Conservation (phyloP, 2,888 invertebrate species). For the Mechanitis mazaeus region DNA sequence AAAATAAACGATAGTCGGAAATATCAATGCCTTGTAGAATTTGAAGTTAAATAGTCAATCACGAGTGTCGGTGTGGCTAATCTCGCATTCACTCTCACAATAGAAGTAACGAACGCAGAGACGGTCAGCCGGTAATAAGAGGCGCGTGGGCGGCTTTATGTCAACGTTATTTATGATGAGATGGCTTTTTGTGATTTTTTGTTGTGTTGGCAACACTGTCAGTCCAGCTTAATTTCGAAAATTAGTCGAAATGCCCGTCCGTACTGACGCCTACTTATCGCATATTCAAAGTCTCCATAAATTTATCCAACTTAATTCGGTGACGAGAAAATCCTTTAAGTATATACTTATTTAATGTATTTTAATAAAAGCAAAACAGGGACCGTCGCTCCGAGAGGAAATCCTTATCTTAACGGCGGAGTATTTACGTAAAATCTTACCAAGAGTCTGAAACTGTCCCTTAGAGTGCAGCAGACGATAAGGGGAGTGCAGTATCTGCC, state of each 20-base stretch:
- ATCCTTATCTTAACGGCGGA: constrained; percentile 70
- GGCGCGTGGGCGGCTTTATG: constrained; percentile 72
- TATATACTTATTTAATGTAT: constrained; percentile 54
- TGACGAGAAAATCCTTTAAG: constrained; percentile 55
- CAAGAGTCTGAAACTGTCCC: constrained; percentile 61
- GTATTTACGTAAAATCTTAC: constrained; percentile 74
- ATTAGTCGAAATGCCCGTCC: constrained; percentile 20
- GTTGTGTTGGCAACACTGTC: constrained; percentile 16
- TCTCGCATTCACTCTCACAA: constrained; percentile 71
- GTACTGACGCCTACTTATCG: constrained; percentile 25
- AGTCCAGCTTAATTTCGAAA: constrained; percentile 15
- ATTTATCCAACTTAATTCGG: constrained; percentile 46
- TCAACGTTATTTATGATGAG: constrained; percentile 71
- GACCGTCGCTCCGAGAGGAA: constrained; percentile 64
- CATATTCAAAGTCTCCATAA: constrained; percentile 23
- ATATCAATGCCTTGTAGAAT: constrained; percentile 37
- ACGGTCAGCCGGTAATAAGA: constrained; percentile 73
- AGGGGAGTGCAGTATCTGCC: constrained; percentile 53
- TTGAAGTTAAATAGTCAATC: constrained; percentile 74
- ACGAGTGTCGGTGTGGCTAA: constrained; percentile 71
- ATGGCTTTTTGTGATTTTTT: constrained; percentile 3
- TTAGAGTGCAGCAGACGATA: constrained; percentile 64
- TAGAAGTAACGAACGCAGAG: constrained; percentile 74
- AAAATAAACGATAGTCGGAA: background rate
- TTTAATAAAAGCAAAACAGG: constrained; percentile 60